These are phyloP conservation scores for Thecophora atra DNA, from an alignment of 2,888 invertebrate species.

Conservation along the genomic window DNA sequence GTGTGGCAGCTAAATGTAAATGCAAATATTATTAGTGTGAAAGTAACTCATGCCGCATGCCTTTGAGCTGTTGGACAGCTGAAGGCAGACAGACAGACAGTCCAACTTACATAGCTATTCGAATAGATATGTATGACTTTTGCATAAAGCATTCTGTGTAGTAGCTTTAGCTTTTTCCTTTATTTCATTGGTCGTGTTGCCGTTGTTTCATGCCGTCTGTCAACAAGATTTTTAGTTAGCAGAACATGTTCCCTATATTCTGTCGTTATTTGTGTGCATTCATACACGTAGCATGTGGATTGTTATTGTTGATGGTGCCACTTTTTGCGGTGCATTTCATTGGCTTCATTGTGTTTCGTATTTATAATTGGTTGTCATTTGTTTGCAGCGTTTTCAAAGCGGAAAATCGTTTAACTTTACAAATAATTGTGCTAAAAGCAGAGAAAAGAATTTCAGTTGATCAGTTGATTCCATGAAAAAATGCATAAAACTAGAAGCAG, in stretches of 20 bases:
- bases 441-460: no score
- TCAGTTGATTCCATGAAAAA: no score
- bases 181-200: neutral
- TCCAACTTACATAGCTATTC: no score
- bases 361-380: slow-evolving; percentile 26
- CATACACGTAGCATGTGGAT: neutral
- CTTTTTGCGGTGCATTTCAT: neutral
- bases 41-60: slow-evolving; percentile 30
- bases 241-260: neutral
- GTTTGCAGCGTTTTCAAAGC: slow-evolving; percentile 13
- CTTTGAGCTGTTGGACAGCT: slow-evolving; percentile 7
- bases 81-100: neutral
- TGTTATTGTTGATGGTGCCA: slow-evolving; percentile 1
- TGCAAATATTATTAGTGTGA: slow-evolving; percentile 49
- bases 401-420: neutral
- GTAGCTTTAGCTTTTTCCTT: no score
- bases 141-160: no score
- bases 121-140: no score
- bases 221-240: slow-evolving; percentile 21
- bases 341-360: neutral
- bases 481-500: no score
- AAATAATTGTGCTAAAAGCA: neutral
- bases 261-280: neutral
- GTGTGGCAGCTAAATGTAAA: slow-evolving; percentile 50
- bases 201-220: neutral